Evolutionary conservation across 2,113 vertebrate species (phyloP), one percentile per base, ranked within the genome.

Genomic region (Colaptes auratus): DNA sequence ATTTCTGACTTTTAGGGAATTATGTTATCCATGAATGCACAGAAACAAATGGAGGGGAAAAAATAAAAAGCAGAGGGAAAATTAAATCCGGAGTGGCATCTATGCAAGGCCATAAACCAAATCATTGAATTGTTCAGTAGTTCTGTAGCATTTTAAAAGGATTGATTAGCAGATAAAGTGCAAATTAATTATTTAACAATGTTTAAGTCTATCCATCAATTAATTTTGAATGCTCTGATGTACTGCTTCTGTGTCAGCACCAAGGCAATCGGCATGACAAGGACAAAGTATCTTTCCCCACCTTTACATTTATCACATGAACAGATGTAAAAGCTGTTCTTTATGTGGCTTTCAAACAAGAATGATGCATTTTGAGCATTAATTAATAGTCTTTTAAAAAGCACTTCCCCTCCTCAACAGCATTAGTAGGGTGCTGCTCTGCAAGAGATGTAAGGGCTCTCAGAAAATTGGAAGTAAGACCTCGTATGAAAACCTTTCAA

Each of bases 401-500:
- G 27, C 31, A 79, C 59, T 87, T 95, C 31, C 24, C 44, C 66
- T 87, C 30, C 24, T 81, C 25, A 81, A 65, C 6, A 58, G 28
- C 70, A 76, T 69, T 90, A 90, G 20, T n/a, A 90, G 53, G 21
- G 30, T 78, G 53, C 48, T 82, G 15, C 12, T 92, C 50, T 80
- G 46, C 59, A 75, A 81, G 63, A 94, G 35, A 82, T 15, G 6
- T 23, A 78, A 81, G 46, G 17, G 28, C 66, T 95, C 80, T 74
- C 59, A 75, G 82, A 89, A 93, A 96, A 80, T 12, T 44, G 55
- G 84, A 77, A 78, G 46, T 75, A 89, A 86, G 66, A 85, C 64
- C 56, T 89, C 36, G 33, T 14, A 89, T 13, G 35, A 86, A 96
- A 94, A 84, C 84, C 91, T 95, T 97, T 93, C 88, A 88, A 92